phyloP scores from a whole-genome alignment of 2,888 invertebrate species.

The Apomyelois bistriatella region DNA sequence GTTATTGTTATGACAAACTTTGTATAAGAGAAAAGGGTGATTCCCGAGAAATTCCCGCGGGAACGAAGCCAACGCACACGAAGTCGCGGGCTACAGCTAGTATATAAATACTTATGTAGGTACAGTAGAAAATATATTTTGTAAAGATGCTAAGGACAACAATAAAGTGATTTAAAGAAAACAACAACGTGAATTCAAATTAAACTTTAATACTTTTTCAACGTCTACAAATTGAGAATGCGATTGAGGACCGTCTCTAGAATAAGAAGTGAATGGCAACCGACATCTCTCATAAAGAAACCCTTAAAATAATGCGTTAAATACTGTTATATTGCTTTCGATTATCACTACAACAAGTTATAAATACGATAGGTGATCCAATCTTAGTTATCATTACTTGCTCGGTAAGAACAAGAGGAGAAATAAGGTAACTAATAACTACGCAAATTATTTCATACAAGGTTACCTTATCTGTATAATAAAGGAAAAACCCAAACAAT shows the following conservation, averaged over 20 bases:
- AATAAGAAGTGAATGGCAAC: constrained; percentile 39
- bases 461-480: not conserved
- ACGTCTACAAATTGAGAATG: constrained; percentile 60
- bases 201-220: constrained; percentile 72
- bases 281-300: constrained; percentile 16
- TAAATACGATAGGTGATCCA: constrained; percentile 9
- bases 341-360: constrained; percentile 44
- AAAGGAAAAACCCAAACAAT: not conserved
- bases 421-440: not conserved
- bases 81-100: too few species aligned
- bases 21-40: too few species aligned
- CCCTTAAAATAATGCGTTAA: constrained; percentile 23
- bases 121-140: too few species aligned
- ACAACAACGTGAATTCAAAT: constrained; percentile 52
- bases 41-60: too few species aligned
- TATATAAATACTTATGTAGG: too few species aligned
- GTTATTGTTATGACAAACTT: too few species aligned
- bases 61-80: too few species aligned
- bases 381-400: constrained; percentile 7
- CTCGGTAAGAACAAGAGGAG: not conserved
- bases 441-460: not conserved
- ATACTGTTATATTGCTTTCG: constrained; percentile 63
- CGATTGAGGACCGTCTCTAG: constrained; percentile 39
- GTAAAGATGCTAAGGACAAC: too few species aligned
- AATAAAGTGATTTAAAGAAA: constrained; percentile 17